Conservation (phyloP, 2,113 vertebrate species). For the Trochalopteron elliotii region DNA sequence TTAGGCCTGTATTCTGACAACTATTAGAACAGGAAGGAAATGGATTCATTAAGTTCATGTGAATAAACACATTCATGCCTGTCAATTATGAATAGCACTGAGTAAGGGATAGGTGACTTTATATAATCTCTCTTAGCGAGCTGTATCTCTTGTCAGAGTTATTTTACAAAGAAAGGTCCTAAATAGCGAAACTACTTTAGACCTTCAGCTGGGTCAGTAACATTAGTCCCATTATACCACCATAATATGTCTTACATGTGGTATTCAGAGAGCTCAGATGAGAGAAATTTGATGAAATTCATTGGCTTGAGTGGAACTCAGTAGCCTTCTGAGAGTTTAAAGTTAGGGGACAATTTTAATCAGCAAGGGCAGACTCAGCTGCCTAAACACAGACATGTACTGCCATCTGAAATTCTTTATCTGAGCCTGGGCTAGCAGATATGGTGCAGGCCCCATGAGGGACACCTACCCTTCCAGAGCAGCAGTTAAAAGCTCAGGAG, state of each 20-base stretch:
- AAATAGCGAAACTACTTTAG: background rate
- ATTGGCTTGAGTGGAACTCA: background rate
- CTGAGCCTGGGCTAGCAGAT: background rate
- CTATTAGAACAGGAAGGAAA: background rate
- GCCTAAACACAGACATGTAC: background rate
- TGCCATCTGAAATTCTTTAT: background rate
- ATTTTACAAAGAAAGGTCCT: background rate
- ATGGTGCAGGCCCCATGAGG: background rate
- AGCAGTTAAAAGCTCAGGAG: background rate
- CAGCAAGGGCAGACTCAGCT: background rate
- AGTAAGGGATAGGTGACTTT: background rate
- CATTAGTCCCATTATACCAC: background rate
- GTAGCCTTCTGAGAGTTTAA: background rate
- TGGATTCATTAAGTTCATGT: background rate
- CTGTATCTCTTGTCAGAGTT: background rate
- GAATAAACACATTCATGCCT: background rate
- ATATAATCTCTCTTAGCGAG: background rate
- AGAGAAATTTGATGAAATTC: slow-evolving; percentile 30
- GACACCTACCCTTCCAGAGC: background rate
- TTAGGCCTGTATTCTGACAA: background rate
- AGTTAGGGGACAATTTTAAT: background rate
- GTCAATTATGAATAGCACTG: background rate
- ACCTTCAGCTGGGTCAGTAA: background rate
- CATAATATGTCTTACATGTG: background rate
- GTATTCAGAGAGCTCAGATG: background rate